Conservation (phyloP, 2,113 vertebrate species). For the Datnioides undecimradiatus region DNA sequence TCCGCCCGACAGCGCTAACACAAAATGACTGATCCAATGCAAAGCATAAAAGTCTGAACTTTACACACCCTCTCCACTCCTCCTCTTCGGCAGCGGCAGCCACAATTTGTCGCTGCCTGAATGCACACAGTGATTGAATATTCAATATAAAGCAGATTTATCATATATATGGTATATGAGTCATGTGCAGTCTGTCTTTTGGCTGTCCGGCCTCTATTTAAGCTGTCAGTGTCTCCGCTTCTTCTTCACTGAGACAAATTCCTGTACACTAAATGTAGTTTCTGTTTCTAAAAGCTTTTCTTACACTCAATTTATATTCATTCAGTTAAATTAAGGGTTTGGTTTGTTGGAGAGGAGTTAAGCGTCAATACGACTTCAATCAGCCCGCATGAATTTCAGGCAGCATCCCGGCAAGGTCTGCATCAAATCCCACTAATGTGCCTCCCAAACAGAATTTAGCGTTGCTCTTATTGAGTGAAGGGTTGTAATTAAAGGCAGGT, state of each 20-base stretch:
- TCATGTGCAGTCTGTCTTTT: neutral
- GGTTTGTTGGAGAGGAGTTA: conserved; percentile 53
- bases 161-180: conserved; percentile 9
- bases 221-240: neutral
- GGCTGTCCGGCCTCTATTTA: neutral
- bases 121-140: conserved; percentile 46
- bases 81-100: neutral
- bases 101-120: conserved; percentile 23
- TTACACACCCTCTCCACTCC: neutral
- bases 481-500: conserved; percentile 79
- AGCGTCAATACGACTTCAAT: conserved; percentile 67
- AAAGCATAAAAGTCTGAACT: conserved; percentile 7
- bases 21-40: conserved; percentile 4
- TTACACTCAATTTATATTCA: conserved; percentile 63
- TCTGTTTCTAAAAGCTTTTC: conserved; percentile 47
- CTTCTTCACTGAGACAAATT: conserved; percentile 38
- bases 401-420: conserved; percentile 54
- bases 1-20: neutral
- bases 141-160: conserved; percentile 31
- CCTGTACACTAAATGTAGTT: conserved; percentile 27
- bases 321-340: conserved; percentile 55
- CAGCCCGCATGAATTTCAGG: conserved; percentile 50
- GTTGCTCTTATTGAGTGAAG: conserved; percentile 69
- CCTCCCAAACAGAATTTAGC: conserved; percentile 54
- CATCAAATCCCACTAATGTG: conserved; percentile 65